phyloP scores from a whole-genome alignment of 1,140 invertebrate species.

The Drosophila orena region DNA sequence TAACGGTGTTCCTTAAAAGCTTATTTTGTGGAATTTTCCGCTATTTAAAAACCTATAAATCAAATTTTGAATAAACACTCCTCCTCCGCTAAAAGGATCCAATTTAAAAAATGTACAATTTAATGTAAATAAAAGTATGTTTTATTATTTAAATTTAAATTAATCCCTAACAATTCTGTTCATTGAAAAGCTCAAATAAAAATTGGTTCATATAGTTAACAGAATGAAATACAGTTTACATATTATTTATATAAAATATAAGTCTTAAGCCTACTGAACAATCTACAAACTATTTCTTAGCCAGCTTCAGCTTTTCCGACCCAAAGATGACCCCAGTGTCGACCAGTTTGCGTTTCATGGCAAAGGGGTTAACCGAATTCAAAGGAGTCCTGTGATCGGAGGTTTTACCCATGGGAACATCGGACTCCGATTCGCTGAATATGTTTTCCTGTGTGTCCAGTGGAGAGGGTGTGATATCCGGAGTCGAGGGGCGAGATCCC shows the following conservation, averaged over 20 bases:
- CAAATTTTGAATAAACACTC: too few relatives aligned
- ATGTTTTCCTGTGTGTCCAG: constrained; percentile 74
- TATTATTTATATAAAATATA: constrained; percentile 7
- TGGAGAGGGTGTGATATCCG: constrained; percentile 27
- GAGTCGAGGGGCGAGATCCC: constrained; percentile 51
- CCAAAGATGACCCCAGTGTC: constrained; percentile 76
- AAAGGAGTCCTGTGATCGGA: constrained; percentile 53
- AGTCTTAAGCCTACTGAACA: background rate
- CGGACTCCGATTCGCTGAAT: constrained; percentile 61
- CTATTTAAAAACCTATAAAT: too few relatives aligned
- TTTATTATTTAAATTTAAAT: too few relatives aligned
- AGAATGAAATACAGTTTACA: background rate
- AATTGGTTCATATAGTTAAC: too few relatives aligned
- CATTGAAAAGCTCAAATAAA: too few relatives aligned
- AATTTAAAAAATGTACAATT: too few relatives aligned
- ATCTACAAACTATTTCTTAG: constrained; percentile 55
- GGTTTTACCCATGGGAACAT: constrained; percentile 36
- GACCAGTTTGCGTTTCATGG: constrained; percentile 73
- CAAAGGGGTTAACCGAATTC: constrained; percentile 77
- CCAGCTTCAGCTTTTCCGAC: constrained; percentile 74
- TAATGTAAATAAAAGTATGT: too few relatives aligned
- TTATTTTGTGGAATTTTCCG: too few relatives aligned
- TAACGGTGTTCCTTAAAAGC: too few relatives aligned
- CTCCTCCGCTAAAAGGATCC: too few relatives aligned
- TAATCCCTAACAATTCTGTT: too few relatives aligned